Conservation (phyloP, 2,888 invertebrate species). For the Galeopsomyia nigrocyanea region DNA sequence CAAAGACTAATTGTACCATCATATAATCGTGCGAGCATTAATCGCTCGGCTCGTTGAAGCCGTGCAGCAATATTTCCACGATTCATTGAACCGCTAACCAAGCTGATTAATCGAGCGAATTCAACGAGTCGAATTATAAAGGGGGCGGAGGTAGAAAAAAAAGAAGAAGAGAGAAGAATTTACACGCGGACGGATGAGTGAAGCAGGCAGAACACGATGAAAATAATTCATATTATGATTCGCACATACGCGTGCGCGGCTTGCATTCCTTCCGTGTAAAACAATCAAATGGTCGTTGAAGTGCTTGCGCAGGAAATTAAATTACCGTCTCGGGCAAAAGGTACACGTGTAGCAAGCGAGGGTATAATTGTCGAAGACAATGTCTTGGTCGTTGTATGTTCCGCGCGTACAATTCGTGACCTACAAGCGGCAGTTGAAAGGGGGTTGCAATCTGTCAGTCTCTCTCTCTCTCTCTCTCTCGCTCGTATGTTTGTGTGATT, state of each 20-base stretch:
- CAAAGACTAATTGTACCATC: no score
- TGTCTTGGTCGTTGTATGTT: slow-evolving; percentile 9
- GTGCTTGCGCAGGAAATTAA: slow-evolving; percentile 35
- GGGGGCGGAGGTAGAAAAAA: neutral
- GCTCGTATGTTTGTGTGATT: no score
- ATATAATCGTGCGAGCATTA: no score
- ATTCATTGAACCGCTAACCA: slow-evolving; percentile 19
- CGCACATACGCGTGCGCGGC: neutral
- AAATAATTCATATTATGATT: slow-evolving; percentile 16
- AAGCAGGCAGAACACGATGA: neutral
- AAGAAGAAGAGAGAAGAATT: neutral
- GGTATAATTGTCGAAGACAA: slow-evolving; percentile 11
- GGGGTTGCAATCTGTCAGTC: slow-evolving; percentile 5
- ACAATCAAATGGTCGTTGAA: slow-evolving; percentile 34
- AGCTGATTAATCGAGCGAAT: slow-evolving; percentile 22
- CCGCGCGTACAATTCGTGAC: slow-evolving; percentile 30
- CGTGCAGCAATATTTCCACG: slow-evolving; percentile 10
- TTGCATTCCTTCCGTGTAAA: slow-evolving; percentile 19
- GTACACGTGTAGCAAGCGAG: neutral
- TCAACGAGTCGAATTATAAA: neutral
- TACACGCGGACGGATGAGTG: neutral
- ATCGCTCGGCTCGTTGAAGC: neutral
- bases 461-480: slow-evolving; percentile 4
- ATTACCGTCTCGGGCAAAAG: slow-evolving; percentile 2
- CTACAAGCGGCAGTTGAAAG: neutral